Evolutionary conservation across 2,113 vertebrate genomes (phyloP).

Genomic region (Corythornis vintsioides): DNA sequence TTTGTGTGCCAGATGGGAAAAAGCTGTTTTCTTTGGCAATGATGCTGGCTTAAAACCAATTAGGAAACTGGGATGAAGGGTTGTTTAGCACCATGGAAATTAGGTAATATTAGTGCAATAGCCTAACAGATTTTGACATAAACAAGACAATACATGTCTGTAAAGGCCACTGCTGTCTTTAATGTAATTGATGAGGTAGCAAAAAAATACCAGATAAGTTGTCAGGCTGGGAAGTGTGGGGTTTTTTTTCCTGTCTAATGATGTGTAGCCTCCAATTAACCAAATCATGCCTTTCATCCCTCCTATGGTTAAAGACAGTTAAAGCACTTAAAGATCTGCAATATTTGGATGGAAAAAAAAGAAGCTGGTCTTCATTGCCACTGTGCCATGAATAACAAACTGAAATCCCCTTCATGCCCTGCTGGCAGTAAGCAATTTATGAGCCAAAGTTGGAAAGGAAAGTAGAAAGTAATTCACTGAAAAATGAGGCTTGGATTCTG

Average conservation of each 20-base stretch:
- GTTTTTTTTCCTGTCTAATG: neutral
- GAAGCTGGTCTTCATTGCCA: neutral
- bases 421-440: neutral
- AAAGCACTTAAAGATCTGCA: neutral
- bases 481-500: neutral
- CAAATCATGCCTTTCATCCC: neutral
- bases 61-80: fast-evolving
- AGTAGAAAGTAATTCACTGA: neutral
- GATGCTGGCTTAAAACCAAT: neutral
- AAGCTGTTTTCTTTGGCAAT: neutral
- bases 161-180: neutral
- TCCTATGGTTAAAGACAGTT: neutral
- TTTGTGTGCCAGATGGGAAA: neutral
- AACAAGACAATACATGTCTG: neutral
- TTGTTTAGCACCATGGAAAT: neutral
- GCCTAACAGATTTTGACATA: neutral
- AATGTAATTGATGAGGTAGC: neutral
- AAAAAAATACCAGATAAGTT: neutral
- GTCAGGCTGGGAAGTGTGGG: neutral
- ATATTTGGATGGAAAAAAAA: neutral
- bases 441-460: neutral
- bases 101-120: neutral
- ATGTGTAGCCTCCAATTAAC: neutral
- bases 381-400: neutral
- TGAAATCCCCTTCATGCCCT: neutral